A percentile compares a stretch with the other conserved stretches of the same genome.
Conservation (phyloP, 37 sponge, comb jelly and placozoan species). For the Halisarca cf. caerulea region DNA sequence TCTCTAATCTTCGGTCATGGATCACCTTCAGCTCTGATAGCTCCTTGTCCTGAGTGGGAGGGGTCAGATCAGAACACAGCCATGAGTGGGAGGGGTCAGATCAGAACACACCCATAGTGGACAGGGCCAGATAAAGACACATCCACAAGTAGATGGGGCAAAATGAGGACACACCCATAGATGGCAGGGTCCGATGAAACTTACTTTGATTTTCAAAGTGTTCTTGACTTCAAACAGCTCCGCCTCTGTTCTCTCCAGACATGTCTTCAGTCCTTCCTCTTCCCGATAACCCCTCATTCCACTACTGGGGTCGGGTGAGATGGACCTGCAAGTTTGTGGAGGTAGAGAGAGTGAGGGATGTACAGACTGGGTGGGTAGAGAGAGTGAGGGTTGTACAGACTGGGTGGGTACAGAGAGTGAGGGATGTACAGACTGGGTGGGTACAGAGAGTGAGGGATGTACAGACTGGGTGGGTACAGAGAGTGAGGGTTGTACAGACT, state of each 20-base stretch:
- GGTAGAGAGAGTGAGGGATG: too few species aligned
- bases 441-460: too few species aligned
- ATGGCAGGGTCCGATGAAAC: too few species aligned
- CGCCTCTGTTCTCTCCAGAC: constrained; percentile 50
- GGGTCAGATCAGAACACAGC: background rate
- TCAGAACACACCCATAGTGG: background rate
- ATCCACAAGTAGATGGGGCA: background rate
- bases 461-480: too few species aligned
- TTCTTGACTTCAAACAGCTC: constrained; percentile 52
- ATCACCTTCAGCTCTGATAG: constrained; percentile 24
- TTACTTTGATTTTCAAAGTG: constrained; percentile 35
- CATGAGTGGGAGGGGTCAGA: background rate
- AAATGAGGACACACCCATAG: background rate
- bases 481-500: background rate
- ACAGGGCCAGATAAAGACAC: too few species aligned
- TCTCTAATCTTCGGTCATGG: constrained; percentile 59
- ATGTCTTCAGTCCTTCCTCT: background rate
- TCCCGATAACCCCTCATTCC: background rate
- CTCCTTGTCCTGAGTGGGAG: constrained; percentile 42
- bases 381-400: too few species aligned
- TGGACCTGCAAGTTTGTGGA: too few species aligned
- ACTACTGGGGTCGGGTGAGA: too few species aligned
- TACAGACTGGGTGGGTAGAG: too few species aligned
- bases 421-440: too few species aligned
- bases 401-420: too few species aligned